Percentiles rank a stretch among this genome's conserved stretches.
Evolutionary conservation across 2,113 vertebrate genomes (phyloP).

Genomic region (Saguinus midas): DNA sequence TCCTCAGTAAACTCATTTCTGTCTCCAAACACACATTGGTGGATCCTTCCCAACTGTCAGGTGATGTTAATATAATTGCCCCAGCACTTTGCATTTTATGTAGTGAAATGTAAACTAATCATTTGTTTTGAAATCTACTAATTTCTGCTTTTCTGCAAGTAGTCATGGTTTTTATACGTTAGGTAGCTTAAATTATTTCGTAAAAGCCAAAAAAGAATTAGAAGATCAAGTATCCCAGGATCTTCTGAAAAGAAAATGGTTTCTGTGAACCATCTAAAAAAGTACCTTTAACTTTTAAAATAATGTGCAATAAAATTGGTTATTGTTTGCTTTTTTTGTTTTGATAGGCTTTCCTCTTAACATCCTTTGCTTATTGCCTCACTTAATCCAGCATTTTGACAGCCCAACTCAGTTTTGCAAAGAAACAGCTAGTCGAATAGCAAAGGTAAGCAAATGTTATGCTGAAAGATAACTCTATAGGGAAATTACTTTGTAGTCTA

Average conservation of each 20-base stretch:
- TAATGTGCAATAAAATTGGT: slow-evolving; percentile 65
- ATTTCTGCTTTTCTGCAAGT: slow-evolving; percentile 40
- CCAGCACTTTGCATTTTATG: background rate
- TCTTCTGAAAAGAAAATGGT: slow-evolving; percentile 52
- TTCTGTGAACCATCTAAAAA: slow-evolving; percentile 28
- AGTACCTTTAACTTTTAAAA: slow-evolving; percentile 42
- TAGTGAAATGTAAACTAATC: background rate
- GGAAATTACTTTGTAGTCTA: background rate
- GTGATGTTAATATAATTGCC: slow-evolving; percentile 78
- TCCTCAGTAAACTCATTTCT: slow-evolving; percentile 96
- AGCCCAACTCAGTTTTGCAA: slow-evolving; percentile 98
- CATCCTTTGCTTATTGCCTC: slow-evolving; percentile 97
- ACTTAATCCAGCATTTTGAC: slow-evolving; percentile 99
- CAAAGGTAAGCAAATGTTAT: slow-evolving; percentile 86
- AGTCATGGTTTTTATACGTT: background rate
- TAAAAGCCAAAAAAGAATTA: background rate
- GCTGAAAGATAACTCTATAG: background rate
- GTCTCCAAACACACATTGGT: slow-evolving; percentile 93
- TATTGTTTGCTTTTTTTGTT: slow-evolving; percentile 65
- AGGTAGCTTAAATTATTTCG: background rate
- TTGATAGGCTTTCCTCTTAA: slow-evolving; percentile 96
- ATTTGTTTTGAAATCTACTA: slow-evolving; percentile 36
- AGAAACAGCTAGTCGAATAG: slow-evolving; percentile 97
- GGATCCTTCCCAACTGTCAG: slow-evolving; percentile 95
- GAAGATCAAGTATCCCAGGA: background rate